Evolutionary conservation across 2,888 invertebrate genomes (phyloP).

Genomic region (Clistopyga incitator): DNA sequence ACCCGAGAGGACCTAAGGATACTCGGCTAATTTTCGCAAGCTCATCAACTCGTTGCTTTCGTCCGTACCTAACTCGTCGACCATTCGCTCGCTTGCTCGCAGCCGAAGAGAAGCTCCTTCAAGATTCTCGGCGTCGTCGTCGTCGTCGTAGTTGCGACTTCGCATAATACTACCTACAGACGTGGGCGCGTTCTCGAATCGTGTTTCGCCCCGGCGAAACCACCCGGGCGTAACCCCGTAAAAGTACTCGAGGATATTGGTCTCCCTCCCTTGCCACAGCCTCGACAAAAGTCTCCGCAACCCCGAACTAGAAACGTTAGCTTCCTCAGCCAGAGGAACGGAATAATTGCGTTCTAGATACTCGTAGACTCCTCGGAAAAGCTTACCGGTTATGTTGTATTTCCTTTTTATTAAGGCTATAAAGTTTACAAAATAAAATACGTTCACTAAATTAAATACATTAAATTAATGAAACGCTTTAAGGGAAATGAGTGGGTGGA

Average conservation of each 20-base stretch:
- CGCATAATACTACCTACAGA: slow-evolving; percentile 50
- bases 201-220: slow-evolving; percentile 53
- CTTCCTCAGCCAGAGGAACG: slow-evolving; percentile 15
- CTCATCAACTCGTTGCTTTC: slow-evolving; percentile 60
- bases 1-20: slow-evolving; percentile 12
- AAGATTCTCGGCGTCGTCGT: slow-evolving; percentile 49
- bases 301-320: slow-evolving; percentile 46
- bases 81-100: slow-evolving; percentile 45
- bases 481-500: too few relatives aligned
- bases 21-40: slow-evolving; percentile 67
- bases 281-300: slow-evolving; percentile 35
- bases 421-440: neutral
- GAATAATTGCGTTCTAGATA: slow-evolving; percentile 40
- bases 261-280: slow-evolving; percentile 48
- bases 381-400: slow-evolving; percentile 17
- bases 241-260: slow-evolving; percentile 68
- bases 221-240: slow-evolving; percentile 65
- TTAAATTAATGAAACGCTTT: too few relatives aligned
- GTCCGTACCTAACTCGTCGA: slow-evolving; percentile 17
- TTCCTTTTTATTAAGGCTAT: slow-evolving; percentile 15
- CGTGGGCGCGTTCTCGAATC: slow-evolving; percentile 50
- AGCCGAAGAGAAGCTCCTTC: slow-evolving; percentile 47
- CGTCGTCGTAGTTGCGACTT: slow-evolving; percentile 47
- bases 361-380: neutral
- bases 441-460: too few relatives aligned